These are phyloP conservation scores for Chaunax sp. DNA, from an alignment of 2,797 vertebrate genomes.

Conservation along the genomic window DNA sequence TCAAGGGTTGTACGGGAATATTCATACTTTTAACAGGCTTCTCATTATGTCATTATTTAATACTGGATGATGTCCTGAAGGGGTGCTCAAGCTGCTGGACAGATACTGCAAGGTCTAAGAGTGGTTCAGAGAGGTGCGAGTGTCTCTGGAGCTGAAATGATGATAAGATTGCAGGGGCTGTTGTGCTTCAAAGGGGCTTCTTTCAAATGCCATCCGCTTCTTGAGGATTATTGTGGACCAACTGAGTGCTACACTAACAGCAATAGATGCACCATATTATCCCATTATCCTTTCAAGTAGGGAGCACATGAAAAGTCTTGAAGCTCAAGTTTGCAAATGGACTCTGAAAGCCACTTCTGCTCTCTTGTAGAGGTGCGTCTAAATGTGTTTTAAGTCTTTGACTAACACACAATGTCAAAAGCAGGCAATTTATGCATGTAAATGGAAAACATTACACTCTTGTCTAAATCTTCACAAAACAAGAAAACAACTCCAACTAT, in stretches of 20 bases:
- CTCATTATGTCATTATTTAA: conserved; percentile 31
- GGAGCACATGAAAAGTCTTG: not conserved
- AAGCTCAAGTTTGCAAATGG: not conserved
- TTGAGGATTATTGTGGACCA: conserved; percentile 21
- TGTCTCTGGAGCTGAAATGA: conserved; percentile 26
- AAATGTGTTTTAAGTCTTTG: not conserved
- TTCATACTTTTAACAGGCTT: not conserved
- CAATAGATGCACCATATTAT: conserved; percentile 3
- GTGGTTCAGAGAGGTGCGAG: conserved; percentile 10
- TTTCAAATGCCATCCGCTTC: conserved; percentile 33
- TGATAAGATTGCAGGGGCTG: conserved; percentile 9
- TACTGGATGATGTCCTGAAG: conserved; percentile 19
- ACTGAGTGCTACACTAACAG: conserved; percentile 9
- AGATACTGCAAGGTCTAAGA: conserved; percentile 31
- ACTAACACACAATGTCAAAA: too few species aligned
- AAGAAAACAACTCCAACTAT: not conserved
- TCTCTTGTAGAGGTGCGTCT: too few species aligned
- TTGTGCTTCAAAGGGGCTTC: conserved; percentile 16
- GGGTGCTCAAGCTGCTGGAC: conserved; percentile 16
- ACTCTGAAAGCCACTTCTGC: not conserved
- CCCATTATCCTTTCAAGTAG: conserved; percentile 3
- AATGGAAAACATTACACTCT: not conserved
- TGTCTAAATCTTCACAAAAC: not conserved
- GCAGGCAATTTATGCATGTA: too few species aligned
- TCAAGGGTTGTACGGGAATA: not conserved